Percentiles rank a stretch among this genome's conserved stretches.
phyloP scores from a whole-genome alignment of 2,797 vertebrate species.

The Calcarius lapponicus region DNA sequence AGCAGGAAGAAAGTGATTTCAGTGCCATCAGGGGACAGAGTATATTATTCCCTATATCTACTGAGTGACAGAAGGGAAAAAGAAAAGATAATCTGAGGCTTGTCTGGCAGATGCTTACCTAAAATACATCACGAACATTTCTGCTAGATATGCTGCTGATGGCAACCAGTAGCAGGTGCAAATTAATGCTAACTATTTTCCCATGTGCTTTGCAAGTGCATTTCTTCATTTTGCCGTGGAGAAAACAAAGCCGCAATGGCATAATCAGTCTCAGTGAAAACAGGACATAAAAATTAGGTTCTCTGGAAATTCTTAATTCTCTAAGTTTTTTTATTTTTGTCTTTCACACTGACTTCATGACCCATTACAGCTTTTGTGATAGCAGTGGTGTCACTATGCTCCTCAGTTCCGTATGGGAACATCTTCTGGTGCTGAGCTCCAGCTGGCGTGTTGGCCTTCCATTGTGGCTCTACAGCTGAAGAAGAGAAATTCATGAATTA shows the following conservation, averaged over 20 bases:
- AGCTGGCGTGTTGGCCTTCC: not conserved
- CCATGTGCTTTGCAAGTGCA: not conserved
- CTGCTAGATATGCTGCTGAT: not conserved
- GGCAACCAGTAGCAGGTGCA: not conserved
- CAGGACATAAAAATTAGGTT: not conserved
- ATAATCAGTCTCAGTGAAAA: not conserved
- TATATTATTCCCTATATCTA: not conserved
- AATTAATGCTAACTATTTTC: slow-evolving; percentile 2
- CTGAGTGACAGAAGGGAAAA: not conserved
- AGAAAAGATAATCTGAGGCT: not conserved
- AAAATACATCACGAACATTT: not conserved
- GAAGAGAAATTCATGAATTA: not conserved
- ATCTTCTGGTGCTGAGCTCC: not conserved
- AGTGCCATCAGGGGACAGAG: not conserved
- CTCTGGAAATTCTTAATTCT: not conserved
- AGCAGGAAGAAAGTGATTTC: not conserved
- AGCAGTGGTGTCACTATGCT: not conserved
- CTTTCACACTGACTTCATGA: not conserved
- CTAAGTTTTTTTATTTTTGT: not conserved
- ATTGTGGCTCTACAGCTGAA: not conserved
- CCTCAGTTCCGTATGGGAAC: not conserved
- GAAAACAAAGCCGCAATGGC: not conserved
- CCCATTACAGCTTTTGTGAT: not conserved
- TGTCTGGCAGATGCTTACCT: slow-evolving; percentile 4
- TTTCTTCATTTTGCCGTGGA: not conserved